Conservation (phyloP, 2,888 invertebrate species). For the Oscheius myriophilus region DNA sequence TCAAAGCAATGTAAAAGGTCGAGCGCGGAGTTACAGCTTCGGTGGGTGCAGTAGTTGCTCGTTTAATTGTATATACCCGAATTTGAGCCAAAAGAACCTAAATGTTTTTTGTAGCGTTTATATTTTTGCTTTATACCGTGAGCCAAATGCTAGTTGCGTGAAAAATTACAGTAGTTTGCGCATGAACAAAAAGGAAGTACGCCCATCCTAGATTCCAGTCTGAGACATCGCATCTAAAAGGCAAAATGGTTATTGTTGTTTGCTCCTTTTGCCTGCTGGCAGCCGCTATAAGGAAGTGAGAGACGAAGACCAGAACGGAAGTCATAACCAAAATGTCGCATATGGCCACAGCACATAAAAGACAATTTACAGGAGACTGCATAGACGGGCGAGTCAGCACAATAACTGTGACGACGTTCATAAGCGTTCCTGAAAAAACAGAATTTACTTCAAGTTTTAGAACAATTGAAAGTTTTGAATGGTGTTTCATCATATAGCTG, state of each 20-base stretch:
- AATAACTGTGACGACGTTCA: slow-evolving; percentile 66
- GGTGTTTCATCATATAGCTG: too few species aligned
- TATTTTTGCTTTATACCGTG: slow-evolving; percentile 69
- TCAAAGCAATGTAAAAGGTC: slow-evolving; percentile 56
- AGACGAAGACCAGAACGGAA: slow-evolving; percentile 62
- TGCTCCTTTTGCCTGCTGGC: slow-evolving; percentile 40
- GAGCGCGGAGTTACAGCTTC: slow-evolving; percentile 45
- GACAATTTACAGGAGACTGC: slow-evolving; percentile 59
- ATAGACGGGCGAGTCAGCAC: slow-evolving; percentile 67
- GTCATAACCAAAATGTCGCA: slow-evolving; percentile 69
- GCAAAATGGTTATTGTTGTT: neutral
- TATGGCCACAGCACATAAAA: slow-evolving; percentile 67
- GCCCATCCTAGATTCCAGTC: slow-evolving; percentile 72
- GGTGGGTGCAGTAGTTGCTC: slow-evolving; percentile 64
- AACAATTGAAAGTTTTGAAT: neutral
- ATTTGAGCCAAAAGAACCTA: slow-evolving; percentile 73
- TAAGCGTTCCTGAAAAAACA: slow-evolving; percentile 59
- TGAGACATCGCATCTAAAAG: slow-evolving; percentile 55
- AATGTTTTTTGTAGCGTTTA: neutral
- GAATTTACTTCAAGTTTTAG: too few species aligned
- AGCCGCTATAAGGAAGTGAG: slow-evolving; percentile 64
- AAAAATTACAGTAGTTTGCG: slow-evolving; percentile 73
- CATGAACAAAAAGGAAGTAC: slow-evolving; percentile 72
- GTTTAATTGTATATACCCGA: slow-evolving; percentile 73
- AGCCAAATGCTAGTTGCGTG: slow-evolving; percentile 74